Conservation (phyloP, 2,797 vertebrate species). For the Lerista edwardsae region DNA sequence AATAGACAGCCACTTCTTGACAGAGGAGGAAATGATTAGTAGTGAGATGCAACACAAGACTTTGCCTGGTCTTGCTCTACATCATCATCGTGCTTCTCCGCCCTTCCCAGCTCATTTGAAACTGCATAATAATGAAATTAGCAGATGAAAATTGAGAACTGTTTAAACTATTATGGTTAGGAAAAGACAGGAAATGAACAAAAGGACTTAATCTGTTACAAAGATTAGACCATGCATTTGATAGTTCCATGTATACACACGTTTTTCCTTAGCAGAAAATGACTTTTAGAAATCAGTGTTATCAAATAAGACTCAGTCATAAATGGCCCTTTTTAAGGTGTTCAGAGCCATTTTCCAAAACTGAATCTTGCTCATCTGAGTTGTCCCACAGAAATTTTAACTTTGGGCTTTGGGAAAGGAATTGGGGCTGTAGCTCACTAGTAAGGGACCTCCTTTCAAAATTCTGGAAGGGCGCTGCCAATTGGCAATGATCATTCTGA, state of each 20-base stretch:
- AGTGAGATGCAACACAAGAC: conserved; percentile 47
- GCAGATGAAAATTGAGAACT: conserved; percentile 52
- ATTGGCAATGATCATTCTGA: too few species aligned
- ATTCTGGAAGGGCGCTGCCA: too few species aligned
- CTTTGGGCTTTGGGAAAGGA: neutral
- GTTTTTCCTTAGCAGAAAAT: conserved; percentile 31
- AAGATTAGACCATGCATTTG: conserved; percentile 53
- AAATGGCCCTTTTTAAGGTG: conserved; percentile 31
- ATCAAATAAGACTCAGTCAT: neutral
- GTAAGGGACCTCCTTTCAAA: too few species aligned
- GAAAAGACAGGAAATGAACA: conserved; percentile 59
- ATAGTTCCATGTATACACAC: conserved; percentile 54
- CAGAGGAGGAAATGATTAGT: conserved; percentile 29
- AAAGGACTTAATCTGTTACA: conserved; percentile 41
- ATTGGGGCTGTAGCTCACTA: too few species aligned
- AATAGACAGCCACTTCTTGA: neutral
- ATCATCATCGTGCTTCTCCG: conserved; percentile 29
- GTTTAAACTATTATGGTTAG: conserved; percentile 50
- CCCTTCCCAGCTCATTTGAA: conserved; percentile 45
- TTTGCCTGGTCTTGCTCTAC: conserved; percentile 54
- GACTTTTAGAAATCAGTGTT: neutral
- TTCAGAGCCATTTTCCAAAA: conserved; percentile 26
- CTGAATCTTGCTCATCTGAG: rapidly evolving
- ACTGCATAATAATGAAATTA: conserved; percentile 64
- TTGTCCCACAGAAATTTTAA: neutral